A percentile compares a stretch with the other conserved stretches of the same genome.
Evolutionary conservation across 2,797 vertebrate species (phyloP).

Genomic region (Garrulus glandarius): DNA sequence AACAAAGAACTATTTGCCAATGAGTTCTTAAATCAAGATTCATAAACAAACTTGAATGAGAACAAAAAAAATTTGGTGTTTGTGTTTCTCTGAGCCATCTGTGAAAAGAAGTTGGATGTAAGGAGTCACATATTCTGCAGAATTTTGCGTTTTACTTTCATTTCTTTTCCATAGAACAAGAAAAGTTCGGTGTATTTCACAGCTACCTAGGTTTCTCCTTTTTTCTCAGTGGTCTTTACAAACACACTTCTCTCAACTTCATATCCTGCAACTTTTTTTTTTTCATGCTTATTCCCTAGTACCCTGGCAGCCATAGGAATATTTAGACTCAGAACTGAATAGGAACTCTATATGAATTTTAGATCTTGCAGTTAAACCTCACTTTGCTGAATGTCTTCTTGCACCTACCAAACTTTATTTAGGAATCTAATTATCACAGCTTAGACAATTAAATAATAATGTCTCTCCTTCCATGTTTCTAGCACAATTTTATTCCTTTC

Average conservation of each 20-base stretch:
- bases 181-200: neutral
- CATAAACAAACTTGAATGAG: neutral
- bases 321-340: neutral
- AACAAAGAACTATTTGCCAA: neutral
- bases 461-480: neutral
- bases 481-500: neutral
- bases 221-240: neutral
- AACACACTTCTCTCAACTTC: neutral
- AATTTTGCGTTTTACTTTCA: neutral
- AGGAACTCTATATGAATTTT: neutral
- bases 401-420: neutral
- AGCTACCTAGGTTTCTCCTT: neutral
- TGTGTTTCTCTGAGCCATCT: neutral
- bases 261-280: neutral
- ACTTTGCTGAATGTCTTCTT: neutral
- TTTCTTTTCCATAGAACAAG: neutral
- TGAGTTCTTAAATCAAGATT: neutral
- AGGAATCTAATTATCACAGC: neutral
- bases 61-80: neutral
- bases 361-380: neutral
- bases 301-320: neutral
- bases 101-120: neutral
- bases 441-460: neutral
- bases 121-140: neutral
- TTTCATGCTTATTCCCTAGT: neutral